Base-by-base conservation (phyloP, 1,140 invertebrate species). In the Oppia nitens region DNA sequence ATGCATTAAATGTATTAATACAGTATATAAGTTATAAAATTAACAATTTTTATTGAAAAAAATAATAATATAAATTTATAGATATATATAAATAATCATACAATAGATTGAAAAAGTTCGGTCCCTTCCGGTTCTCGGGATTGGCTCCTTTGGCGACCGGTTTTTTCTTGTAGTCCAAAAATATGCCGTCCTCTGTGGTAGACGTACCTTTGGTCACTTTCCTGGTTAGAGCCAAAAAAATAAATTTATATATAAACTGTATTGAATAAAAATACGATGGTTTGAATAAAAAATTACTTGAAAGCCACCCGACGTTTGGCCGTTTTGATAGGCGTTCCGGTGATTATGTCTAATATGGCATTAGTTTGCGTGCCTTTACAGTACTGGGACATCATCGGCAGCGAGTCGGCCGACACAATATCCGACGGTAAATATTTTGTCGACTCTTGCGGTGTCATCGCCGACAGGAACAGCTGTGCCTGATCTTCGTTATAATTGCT, bases 401-500 rank as follows among this genome's bases (percentile, higher is more conserved):
- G 2, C 17, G 55, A 4, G 32, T 57, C 25, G 47, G 2, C 17
- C 58, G 45, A 14, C 40, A 47, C 3, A 48, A 61, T 14, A 29
- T 54, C 14, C 47, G 50, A 21, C 27, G 49, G 20, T 12, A 62
- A 53, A 53, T 57, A 63, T 53, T 55, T 64, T 26, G 47, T 45
- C 21, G 27, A 49, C 45, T 66, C 65, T 55, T 64, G 64, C 21
- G 66, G 65, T 40, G 65, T 66, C 66, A 67, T 66, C n/a, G 65
- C 61, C 20, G 53, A 20, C 26, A 67, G 53, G 47, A 67, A 66
- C 20, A 61, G 59, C 25, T 58, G 60, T 28, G 86, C 85, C 60
- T 80, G 74, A 64, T 83, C 79, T 69, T 87, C 83, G 61, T 87
- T 82, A 70, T 81, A 90, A 67, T 83, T 81, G 1, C 85, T 84